phyloP scores from a whole-genome alignment of 2,113 vertebrate genomes.

The Columbina picui region DNA sequence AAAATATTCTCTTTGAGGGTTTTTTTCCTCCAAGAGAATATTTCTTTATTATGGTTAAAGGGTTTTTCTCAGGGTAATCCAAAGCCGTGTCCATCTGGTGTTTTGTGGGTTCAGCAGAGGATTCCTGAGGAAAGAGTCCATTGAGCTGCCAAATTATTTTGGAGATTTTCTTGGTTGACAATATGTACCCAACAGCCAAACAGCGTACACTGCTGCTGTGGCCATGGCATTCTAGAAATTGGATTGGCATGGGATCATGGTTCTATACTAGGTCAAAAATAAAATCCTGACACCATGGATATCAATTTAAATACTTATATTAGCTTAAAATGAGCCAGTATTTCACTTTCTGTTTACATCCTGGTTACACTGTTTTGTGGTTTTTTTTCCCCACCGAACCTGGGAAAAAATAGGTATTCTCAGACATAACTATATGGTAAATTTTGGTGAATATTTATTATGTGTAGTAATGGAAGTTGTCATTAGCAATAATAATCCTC shows the following conservation, averaged over 20 bases:
- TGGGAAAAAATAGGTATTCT: not conserved
- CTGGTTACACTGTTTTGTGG: not conserved
- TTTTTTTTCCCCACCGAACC: not conserved
- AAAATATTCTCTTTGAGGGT: too few species aligned
- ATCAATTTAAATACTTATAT: not conserved
- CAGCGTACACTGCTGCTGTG: not conserved
- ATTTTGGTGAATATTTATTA: not conserved
- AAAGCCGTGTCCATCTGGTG: not conserved
- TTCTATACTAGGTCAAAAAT: not conserved
- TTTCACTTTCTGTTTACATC: not conserved
- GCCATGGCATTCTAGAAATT: not conserved
- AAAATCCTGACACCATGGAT: not conserved
- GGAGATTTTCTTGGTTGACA: not conserved
- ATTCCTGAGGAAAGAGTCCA: not conserved
- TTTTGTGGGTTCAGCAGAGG: not conserved
- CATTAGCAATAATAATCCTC: not conserved
- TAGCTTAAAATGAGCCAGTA: not conserved
- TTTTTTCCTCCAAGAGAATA: not conserved
- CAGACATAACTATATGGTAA: not conserved
- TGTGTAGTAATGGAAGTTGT: not conserved
- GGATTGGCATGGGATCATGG: not conserved
- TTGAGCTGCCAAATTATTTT: not conserved
- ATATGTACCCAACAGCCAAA: not conserved
- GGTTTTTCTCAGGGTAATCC: not conserved
- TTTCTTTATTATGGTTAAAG: not conserved